Percentiles rank a stretch among this genome's conserved stretches.
These are phyloP conservation scores for Spinibarbus caldwelli DNA, from an alignment of 2,797 vertebrate genomes.

Conservation along the genomic window DNA sequence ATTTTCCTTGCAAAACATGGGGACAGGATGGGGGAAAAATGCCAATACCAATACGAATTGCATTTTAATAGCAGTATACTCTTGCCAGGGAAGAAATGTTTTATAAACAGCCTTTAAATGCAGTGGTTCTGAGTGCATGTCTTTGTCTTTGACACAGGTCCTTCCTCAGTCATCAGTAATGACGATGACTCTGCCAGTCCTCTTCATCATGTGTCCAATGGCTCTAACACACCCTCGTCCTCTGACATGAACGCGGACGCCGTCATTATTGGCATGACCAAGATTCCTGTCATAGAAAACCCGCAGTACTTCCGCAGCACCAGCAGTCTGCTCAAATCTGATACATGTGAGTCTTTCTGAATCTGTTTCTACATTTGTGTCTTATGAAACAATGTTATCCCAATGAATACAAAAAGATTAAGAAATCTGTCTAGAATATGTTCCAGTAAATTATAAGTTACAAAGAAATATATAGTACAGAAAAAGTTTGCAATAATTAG, in stretches of 20 bases:
- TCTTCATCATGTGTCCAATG: constrained; percentile 97
- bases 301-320: constrained; percentile 98
- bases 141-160: constrained; percentile 78
- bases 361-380: constrained; percentile 8
- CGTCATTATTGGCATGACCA: constrained; percentile 97
- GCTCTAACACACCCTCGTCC: constrained; percentile 96
- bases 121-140: too few species aligned
- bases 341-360: constrained; percentile 86
- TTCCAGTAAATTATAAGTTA: too few species aligned
- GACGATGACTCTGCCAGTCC: constrained; percentile 97
- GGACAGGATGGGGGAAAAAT: background rate
- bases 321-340: constrained; percentile 92
- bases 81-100: too few species aligned
- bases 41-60: background rate
- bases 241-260: constrained; percentile 95
- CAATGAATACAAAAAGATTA: background rate
- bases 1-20: background rate
- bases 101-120: too few species aligned
- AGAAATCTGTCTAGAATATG: background rate
- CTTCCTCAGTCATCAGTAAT: constrained; percentile 97
- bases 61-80: background rate
- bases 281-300: constrained; percentile 99
- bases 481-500: too few species aligned
- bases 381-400: background rate
- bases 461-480: too few species aligned